Evolutionary conservation across 2,797 vertebrate genomes (phyloP).

Genomic region (Vultur gryphus): DNA sequence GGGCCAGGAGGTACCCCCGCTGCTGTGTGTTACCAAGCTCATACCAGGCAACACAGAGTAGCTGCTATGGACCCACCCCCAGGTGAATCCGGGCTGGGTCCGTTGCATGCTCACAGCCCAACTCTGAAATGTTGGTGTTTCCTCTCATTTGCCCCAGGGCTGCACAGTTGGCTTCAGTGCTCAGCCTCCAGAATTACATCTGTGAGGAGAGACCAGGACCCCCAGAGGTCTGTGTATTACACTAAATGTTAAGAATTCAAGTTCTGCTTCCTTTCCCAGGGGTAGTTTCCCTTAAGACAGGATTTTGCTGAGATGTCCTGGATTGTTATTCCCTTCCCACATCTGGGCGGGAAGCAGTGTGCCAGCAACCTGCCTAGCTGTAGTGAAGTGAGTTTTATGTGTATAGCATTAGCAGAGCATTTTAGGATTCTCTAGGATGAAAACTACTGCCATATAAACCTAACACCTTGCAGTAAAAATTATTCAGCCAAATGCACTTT

Average conservation of each 20-base stretch:
- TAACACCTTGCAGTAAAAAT: background rate
- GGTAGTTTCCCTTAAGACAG: background rate
- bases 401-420: conserved; percentile 34
- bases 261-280: background rate
- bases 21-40: background rate
- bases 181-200: background rate
- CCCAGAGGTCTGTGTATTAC: background rate
- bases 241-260: background rate
- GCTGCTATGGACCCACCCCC: background rate
- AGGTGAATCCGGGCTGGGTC: background rate
- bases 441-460: conserved; percentile 24
- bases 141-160: background rate
- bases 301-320: conserved; percentile 16
- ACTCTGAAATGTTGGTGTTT: background rate
- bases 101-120: background rate
- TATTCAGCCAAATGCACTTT: background rate
- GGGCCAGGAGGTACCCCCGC: background rate
- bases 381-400: conserved; percentile 25
- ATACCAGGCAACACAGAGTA: background rate
- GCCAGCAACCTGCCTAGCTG: conserved; percentile 27
- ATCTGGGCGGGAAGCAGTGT: background rate
- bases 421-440: conserved; percentile 42
- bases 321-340: background rate
- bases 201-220: background rate
- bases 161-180: background rate